Percentiles rank a stretch among this genome's conserved stretches.
phyloP scores from a whole-genome alignment of 2,113 vertebrate species.

The Eudyptes chrysolophus region DNA sequence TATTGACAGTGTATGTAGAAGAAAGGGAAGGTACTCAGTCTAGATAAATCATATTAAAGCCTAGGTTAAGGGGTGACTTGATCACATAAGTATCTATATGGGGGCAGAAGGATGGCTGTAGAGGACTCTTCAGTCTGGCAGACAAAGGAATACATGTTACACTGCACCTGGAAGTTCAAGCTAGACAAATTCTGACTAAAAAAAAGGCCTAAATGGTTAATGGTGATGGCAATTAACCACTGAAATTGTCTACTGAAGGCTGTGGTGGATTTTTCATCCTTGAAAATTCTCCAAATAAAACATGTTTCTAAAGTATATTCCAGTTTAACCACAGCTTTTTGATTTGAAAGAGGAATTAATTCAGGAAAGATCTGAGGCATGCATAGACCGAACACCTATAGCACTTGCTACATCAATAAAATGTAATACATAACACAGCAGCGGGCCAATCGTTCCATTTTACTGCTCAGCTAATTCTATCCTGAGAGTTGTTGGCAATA shows the following conservation, averaged over 20 bases:
- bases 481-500: neutral
- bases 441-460: neutral
- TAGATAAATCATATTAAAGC: neutral
- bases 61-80: neutral
- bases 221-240: neutral
- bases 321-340: neutral
- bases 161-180: neutral
- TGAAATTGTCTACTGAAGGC: neutral
- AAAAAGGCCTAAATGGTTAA: neutral
- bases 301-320: neutral
- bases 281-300: neutral
- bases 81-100: neutral
- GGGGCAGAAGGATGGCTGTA: neutral
- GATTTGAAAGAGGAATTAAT: slow-evolving; percentile 18
- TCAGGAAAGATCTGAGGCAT: neutral
- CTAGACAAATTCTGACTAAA: neutral
- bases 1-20: neutral
- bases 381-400: neutral
- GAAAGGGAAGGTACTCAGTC: neutral
- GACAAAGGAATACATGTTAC: neutral
- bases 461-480: neutral
- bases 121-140: neutral
- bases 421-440: neutral
- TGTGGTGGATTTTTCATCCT: neutral
- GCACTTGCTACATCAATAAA: neutral